These are phyloP conservation scores for Henricia sp. DNA, from an alignment of 53 echinoderm and acorn worm genomes.

Conservation along the genomic window DNA sequence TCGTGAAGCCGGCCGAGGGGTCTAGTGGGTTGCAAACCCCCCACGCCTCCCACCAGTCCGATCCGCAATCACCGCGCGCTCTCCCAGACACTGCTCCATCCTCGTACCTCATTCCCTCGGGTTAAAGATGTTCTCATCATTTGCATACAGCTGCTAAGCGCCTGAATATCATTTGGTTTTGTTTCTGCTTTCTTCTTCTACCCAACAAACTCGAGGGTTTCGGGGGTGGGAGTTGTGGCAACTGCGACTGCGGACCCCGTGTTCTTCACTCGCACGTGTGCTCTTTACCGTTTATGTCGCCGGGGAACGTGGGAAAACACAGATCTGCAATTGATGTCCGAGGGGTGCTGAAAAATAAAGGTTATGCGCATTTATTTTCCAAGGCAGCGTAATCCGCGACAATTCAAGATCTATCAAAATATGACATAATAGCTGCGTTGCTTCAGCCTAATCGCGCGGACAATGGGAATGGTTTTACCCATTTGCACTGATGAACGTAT, in stretches of 20 bases:
- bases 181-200: neutral
- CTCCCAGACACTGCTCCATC: no score
- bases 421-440: neutral
- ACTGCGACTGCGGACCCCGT: neutral
- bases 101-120: no score
- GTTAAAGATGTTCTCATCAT: conserved; percentile 48
- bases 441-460: no score
- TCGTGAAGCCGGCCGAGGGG: no score
- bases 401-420: no score
- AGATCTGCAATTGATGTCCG: conserved; percentile 6
- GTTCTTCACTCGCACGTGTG: conserved; percentile 46
- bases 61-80: no score
- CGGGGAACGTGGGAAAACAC: conserved; percentile 48
- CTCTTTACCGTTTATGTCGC: conserved; percentile 23
- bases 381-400: no score
- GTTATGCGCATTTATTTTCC: neutral
- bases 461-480: no score
- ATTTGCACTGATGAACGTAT: no score
- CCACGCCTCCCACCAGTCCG: no score
- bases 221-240: neutral
- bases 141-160: conserved; percentile 57
- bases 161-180: conserved; percentile 1
- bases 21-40: no score
- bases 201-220: neutral
- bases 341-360: neutral